Evolutionary conservation across 2,113 vertebrate species (phyloP).

Genomic region (Ramphastos sulfuratus): DNA sequence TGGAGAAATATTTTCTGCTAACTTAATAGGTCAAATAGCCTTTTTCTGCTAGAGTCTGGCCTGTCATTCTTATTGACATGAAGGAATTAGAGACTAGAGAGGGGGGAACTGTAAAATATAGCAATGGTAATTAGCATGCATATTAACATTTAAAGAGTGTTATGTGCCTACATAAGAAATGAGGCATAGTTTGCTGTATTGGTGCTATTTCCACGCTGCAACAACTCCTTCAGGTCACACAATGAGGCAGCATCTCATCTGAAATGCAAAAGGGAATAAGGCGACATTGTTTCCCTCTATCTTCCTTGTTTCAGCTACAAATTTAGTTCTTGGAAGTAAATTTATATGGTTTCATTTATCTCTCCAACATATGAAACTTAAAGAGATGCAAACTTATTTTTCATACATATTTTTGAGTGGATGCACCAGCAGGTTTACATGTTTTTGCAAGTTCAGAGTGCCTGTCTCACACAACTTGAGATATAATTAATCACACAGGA

Average conservation of each 20-base stretch:
- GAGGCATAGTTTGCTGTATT: background rate
- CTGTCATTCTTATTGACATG: background rate
- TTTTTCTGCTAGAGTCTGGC: background rate
- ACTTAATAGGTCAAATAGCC: background rate
- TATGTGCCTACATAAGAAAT: background rate
- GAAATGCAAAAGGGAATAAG: background rate
- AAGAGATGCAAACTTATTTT: constrained; percentile 20
- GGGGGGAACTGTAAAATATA: background rate
- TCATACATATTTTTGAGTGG: constrained; percentile 18
- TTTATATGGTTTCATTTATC: background rate
- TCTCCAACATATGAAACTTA: background rate
- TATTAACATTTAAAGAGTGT: constrained; percentile 11
- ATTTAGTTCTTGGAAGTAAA: constrained; percentile 3
- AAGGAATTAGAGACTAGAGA: background rate
- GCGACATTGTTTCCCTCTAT: background rate
- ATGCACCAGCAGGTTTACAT: background rate
- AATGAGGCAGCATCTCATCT: background rate
- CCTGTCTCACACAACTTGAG: constrained; percentile 3
- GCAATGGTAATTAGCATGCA: background rate
- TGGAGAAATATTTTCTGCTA: background rate
- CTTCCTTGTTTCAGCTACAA: background rate
- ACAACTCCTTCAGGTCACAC: constrained; percentile 13
- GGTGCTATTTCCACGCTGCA: background rate
- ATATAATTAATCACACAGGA: constrained; percentile 50
- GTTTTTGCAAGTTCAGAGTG: constrained; percentile 24